Evolutionary conservation across 1,140 invertebrate genomes (phyloP).

Genomic region (Drosophila tani): DNA sequence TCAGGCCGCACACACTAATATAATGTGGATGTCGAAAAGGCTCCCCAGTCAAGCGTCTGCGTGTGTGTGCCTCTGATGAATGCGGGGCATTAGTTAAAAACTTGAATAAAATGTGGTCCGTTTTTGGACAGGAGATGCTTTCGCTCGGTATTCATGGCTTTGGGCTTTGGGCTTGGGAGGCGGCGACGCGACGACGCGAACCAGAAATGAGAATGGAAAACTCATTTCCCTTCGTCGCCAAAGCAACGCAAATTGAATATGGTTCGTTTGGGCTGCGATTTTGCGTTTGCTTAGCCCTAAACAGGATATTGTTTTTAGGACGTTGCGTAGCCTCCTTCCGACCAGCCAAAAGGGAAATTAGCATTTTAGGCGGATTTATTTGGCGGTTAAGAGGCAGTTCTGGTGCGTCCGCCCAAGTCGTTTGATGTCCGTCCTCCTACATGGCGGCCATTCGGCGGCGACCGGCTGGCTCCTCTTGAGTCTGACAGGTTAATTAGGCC

Average conservation of each 20-base stretch:
- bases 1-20: slow-evolving; percentile 36
- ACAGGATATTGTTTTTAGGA: slow-evolving; percentile 69
- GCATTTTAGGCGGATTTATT: slow-evolving; percentile 61
- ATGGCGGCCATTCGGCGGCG: slow-evolving; percentile 1
- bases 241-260: slow-evolving; percentile 53
- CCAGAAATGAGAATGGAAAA: slow-evolving; percentile 39
- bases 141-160: slow-evolving; percentile 22
- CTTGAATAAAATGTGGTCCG: slow-evolving; percentile 37
- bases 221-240: slow-evolving; percentile 62
- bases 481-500: slow-evolving; percentile 70
- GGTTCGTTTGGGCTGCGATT: slow-evolving; percentile 29
- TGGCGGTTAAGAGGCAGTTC: slow-evolving; percentile 25
- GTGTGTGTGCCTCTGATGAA: slow-evolving; percentile 9
- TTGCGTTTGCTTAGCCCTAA: slow-evolving; percentile 44
- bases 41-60: not conserved
- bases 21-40: slow-evolving; percentile 12
- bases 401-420: slow-evolving; percentile 23
- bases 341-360: slow-evolving; percentile 54
- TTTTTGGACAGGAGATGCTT: slow-evolving; percentile 19
- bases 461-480: slow-evolving; percentile 35
- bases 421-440: slow-evolving; percentile 60
- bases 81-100: slow-evolving; percentile 64
- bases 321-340: slow-evolving; percentile 11
- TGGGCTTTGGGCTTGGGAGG: slow-evolving; percentile 4
- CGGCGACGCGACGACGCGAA: not conserved